A percentile compares a stretch with the other conserved stretches of the same genome.
Evolutionary conservation across 2,797 vertebrate species (phyloP).

Genomic region (Myotis planiceps): DNA sequence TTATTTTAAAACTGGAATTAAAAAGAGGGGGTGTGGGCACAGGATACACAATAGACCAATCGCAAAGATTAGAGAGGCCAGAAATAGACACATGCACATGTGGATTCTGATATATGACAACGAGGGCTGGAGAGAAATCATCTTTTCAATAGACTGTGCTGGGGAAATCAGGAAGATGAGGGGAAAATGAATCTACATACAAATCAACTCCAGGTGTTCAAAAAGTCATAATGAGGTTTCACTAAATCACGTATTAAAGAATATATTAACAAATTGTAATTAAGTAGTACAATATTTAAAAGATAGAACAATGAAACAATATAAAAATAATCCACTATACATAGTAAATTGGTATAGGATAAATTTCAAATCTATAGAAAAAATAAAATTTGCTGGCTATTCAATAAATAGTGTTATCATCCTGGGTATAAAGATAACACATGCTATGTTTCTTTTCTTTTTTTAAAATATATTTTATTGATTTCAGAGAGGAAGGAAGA

Average conservation of each 20-base stretch:
- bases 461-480: neutral
- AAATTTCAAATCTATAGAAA: neutral
- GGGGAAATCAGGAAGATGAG: neutral
- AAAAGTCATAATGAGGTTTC: neutral
- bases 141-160: neutral
- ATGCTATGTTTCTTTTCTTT: neutral
- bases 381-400: neutral
- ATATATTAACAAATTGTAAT: neutral
- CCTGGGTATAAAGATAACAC: neutral
- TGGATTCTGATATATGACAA: neutral
- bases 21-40: neutral
- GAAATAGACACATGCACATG: neutral
- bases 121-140: neutral
- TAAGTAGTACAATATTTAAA: neutral
- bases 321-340: neutral
- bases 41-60: neutral
- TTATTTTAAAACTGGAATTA: neutral
- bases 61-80: neutral
- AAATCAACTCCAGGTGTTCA: neutral
- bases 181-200: neutral
- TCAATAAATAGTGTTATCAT: neutral
- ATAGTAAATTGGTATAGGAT: neutral
- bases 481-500: neutral
- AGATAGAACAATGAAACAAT: neutral
- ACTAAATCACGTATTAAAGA: neutral